Base-by-base conservation (phyloP, 2,888 invertebrate genomes). In the Adelphocoris suturalis region DNA sequence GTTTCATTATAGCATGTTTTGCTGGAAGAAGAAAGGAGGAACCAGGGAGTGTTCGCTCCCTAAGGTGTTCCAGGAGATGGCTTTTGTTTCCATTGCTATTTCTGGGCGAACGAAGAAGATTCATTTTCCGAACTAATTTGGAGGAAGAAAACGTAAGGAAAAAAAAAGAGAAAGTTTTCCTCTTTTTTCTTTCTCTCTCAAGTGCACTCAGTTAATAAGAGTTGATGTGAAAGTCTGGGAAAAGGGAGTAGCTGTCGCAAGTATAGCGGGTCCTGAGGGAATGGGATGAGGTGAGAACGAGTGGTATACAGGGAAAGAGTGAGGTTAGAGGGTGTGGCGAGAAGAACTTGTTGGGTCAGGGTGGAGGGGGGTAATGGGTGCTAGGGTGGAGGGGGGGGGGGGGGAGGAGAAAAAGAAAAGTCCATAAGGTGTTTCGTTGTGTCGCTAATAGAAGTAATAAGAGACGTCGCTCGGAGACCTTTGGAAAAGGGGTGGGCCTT, bases 151-250 rank as follows among this genome's bases (percentile, higher is more conserved):
- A 19, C 19, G 5, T 47, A 48, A 16, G 68, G 48, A 68, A 75
- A 75, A 57, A 61, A 27, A 48, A 37, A 7, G 7, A 4, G 7
- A 37, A 37, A 7, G 2, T 48, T 16, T 80, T 37, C 46, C 11
- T 16, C 46, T 81, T 81, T n/a, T 19, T 19, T 19, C 19, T 19
- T 13, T 75, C 23, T 75, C 23, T 46, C 47, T 47, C 75, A 75
- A 86, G 86, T 86, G 86, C 86, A 86, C 86, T 86, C 86, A 75
- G 86, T 86, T 86, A 86, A 86, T 86, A 86, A 86, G 86, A 86
- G 86, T 86, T 86, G 86, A 86, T 75, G 86, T 48, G 68, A 37
- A 82, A 82, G 82, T 82, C 82, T 52, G 82, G 27, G n/a, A 37
- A 37, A 52, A 78, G 78, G 23, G 82, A 82, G 82, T 82, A 82